Evolutionary conservation across 2,113 vertebrate species (phyloP).

Genomic region (Kryptolebias marmoratus): DNA sequence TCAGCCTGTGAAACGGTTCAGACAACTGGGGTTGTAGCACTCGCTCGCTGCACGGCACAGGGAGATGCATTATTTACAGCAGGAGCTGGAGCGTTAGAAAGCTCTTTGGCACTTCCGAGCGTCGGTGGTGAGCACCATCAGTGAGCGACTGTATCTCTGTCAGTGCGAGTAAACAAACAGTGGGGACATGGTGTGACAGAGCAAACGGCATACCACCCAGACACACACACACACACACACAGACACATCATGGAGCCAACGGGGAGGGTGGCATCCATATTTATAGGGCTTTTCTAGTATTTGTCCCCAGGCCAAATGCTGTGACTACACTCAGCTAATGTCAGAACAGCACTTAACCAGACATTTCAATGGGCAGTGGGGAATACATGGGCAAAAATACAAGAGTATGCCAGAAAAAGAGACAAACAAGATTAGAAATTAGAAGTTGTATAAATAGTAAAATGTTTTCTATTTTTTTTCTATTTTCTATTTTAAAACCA

Average conservation of each 20-base stretch:
- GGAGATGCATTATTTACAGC: conserved; percentile 70
- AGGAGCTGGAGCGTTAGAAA: conserved; percentile 48
- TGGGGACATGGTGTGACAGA: conserved; percentile 72
- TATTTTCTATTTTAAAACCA: not conserved
- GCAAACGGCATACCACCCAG: conserved; percentile 48
- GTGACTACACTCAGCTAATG: conserved; percentile 78
- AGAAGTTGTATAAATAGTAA: not conserved
- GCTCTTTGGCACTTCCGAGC: conserved; percentile 67
- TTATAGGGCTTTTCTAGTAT: conserved; percentile 75
- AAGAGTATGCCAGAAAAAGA: conserved; percentile 26
- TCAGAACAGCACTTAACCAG: conserved; percentile 80
- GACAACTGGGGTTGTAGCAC: conserved; percentile 49
- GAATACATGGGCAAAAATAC: conserved; percentile 62
- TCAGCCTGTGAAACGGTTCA: conserved; percentile 65
- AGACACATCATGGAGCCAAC: conserved; percentile 61
- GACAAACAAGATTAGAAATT: conserved; percentile 30
- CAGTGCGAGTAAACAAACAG: conserved; percentile 78
- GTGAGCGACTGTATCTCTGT: conserved; percentile 71
- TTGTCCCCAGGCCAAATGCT: conserved; percentile 80
- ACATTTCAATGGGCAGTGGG: conserved; percentile 71
- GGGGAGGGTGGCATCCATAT: conserved; percentile 75
- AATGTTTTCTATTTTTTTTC: not conserved
- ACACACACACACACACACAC: conserved; percentile 59
- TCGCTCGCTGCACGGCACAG: conserved; percentile 43
- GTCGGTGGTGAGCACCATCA: conserved; percentile 44